Evolutionary conservation across 2,113 vertebrate species (phyloP).

Genomic region (Phylloscopus trochilus): DNA sequence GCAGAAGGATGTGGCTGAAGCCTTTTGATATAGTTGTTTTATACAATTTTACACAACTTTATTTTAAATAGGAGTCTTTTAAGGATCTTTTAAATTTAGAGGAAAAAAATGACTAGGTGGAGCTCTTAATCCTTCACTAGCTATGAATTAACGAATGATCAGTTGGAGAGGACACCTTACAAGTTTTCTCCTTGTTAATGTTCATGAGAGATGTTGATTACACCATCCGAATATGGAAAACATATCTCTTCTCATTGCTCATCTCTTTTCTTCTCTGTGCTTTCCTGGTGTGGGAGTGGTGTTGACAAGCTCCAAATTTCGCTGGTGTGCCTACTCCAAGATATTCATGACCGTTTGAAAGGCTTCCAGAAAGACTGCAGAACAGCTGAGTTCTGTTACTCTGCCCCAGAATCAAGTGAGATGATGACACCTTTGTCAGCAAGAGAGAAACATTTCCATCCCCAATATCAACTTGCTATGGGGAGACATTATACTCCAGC

Average conservation of each 20-base stretch:
- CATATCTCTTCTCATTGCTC: background rate
- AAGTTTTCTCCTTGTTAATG: background rate
- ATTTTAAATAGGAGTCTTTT: background rate
- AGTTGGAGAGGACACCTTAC: background rate
- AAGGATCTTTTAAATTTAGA: background rate
- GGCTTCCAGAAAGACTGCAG: background rate
- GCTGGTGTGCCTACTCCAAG: background rate
- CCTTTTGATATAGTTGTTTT: background rate
- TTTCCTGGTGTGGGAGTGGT: background rate
- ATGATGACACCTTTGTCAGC: background rate
- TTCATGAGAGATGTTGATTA: background rate
- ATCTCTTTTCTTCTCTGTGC: background rate
- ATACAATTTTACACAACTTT: background rate
- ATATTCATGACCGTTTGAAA: background rate
- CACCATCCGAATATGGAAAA: background rate
- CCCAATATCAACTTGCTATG: background rate
- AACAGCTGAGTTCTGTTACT: background rate
- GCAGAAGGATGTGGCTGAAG: background rate
- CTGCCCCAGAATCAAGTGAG: background rate
- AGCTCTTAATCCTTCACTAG: background rate
- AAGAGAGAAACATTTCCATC: background rate
- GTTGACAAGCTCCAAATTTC: background rate
- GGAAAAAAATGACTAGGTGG: background rate
- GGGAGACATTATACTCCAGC: background rate
- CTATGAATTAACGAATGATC: background rate